phyloP scores from a whole-genome alignment of 2,888 invertebrate genomes.

The Tanytarsus gracilentus region DNA sequence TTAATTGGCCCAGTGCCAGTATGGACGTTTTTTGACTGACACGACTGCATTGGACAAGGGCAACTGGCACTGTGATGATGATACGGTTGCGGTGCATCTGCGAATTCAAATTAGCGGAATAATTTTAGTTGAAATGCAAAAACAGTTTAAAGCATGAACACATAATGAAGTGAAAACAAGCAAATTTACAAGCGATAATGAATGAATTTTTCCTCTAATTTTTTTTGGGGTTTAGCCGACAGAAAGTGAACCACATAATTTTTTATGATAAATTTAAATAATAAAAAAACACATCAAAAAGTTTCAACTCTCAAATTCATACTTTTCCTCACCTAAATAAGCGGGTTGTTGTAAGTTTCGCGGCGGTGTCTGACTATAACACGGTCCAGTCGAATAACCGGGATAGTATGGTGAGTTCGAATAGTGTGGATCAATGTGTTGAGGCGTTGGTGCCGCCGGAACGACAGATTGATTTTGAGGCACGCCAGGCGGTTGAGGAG shows the following conservation, averaged over 20 bases:
- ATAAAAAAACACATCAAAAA: no score
- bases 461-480: slow-evolving; percentile 41
- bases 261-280: no score
- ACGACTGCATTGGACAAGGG: slow-evolving; percentile 86
- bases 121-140: neutral
- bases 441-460: slow-evolving; percentile 40
- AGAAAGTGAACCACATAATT: no score
- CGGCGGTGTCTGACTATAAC: slow-evolving; percentile 46
- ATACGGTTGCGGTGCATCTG: slow-evolving; percentile 41
- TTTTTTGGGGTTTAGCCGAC: no score
- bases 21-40: slow-evolving; percentile 92
- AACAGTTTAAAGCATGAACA: neutral
- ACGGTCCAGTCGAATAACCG: slow-evolving; percentile 45
- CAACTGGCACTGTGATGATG: slow-evolving; percentile 51
- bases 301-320: no score
- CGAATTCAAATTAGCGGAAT: neutral
- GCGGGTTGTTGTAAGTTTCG: slow-evolving; percentile 45
- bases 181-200: no score
- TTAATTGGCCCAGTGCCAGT: slow-evolving; percentile 63
- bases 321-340: slow-evolving; percentile 28
- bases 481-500: slow-evolving; percentile 5
- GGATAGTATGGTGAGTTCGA: slow-evolving; percentile 52
- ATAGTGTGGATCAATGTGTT: slow-evolving; percentile 44
- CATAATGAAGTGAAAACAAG: slow-evolving; percentile 1
- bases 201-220: no score